These are phyloP conservation scores for Darevskia nairensis DNA, from an alignment of 2,797 vertebrate species.

Conservation along the genomic window DNA sequence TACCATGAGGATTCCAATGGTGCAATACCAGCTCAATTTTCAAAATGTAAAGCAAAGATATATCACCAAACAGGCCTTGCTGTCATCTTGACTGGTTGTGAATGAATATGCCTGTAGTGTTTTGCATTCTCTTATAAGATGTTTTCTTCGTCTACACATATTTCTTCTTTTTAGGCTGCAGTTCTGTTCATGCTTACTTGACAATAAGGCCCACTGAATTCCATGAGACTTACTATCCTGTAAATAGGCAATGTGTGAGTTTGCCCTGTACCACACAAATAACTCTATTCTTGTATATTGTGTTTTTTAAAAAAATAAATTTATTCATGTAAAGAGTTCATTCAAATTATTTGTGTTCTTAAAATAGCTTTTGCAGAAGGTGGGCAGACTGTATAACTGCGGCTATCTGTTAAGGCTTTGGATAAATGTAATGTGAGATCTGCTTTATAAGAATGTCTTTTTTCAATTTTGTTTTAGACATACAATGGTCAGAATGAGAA, in stretches of 20 bases:
- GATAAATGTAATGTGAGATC: not conserved
- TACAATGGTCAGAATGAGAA: constrained; percentile 87
- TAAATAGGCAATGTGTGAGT: too few relatives aligned
- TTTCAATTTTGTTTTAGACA: constrained; percentile 80
- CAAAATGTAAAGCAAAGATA: not conserved
- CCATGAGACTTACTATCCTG: not conserved
- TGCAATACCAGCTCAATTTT: not conserved
- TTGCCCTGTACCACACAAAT: not conserved
- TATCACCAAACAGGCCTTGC: not conserved
- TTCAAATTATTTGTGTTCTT: not conserved
- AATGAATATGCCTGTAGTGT: too few relatives aligned
- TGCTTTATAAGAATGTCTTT: not conserved
- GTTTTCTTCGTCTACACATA: not conserved
- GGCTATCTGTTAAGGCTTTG: not conserved
- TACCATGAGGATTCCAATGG: constrained; percentile 34
- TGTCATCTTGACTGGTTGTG: too few relatives aligned
- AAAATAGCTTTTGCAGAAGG: not conserved
- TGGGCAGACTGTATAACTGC: not conserved
- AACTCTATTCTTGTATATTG: not conserved
- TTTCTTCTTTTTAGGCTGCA: not conserved
- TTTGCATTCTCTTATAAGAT: not conserved
- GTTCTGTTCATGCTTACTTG: not conserved
- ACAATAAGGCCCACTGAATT: not conserved
- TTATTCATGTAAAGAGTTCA: not conserved
- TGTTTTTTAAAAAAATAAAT: fast-evolving